Conservation (phyloP, 2,797 vertebrate species). For the Onychomys arenicola region DNA sequence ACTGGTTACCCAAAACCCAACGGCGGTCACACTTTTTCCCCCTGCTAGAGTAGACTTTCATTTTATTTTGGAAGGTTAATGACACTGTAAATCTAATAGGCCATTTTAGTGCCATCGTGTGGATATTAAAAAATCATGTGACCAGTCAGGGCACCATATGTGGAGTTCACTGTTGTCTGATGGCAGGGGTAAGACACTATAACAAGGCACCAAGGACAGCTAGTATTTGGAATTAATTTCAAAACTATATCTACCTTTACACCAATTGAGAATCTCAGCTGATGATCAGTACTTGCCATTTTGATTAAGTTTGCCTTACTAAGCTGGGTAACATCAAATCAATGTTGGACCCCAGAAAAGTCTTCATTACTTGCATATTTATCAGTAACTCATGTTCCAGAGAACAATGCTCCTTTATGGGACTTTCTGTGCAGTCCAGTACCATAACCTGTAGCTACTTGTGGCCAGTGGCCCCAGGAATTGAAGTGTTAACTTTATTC, state of each 20-base stretch:
- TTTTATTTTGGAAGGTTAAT: constrained; percentile 91
- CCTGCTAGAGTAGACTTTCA: constrained; percentile 83
- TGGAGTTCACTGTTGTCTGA: constrained; percentile 83
- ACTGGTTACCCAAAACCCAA: constrained; percentile 92
- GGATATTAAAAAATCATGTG: constrained; percentile 89
- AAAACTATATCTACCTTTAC: constrained; percentile 84
- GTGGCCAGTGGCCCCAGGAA: constrained; percentile 55
- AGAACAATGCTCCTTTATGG: not conserved
- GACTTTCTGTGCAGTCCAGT: not conserved
- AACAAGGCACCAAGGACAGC: constrained; percentile 76
- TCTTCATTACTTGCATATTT: constrained; percentile 57
- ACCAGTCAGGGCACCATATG: constrained; percentile 87
- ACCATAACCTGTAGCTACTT: not conserved
- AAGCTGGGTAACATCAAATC: constrained; percentile 53
- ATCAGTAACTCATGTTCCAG: not conserved
- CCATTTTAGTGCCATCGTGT: constrained; percentile 91
- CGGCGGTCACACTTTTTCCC: constrained; percentile 85
- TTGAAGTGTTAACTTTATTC: constrained; percentile 53
- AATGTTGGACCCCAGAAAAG: constrained; percentile 22
- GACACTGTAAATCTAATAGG: constrained; percentile 92
- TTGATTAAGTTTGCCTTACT: constrained; percentile 76
- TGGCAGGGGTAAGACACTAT: constrained; percentile 79
- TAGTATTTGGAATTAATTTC: constrained; percentile 87
- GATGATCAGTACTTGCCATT: constrained; percentile 82
- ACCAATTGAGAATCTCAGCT: constrained; percentile 85